phyloP scores from a whole-genome alignment of 2,113 vertebrate genomes.

The Anolis carolinensis region DNA sequence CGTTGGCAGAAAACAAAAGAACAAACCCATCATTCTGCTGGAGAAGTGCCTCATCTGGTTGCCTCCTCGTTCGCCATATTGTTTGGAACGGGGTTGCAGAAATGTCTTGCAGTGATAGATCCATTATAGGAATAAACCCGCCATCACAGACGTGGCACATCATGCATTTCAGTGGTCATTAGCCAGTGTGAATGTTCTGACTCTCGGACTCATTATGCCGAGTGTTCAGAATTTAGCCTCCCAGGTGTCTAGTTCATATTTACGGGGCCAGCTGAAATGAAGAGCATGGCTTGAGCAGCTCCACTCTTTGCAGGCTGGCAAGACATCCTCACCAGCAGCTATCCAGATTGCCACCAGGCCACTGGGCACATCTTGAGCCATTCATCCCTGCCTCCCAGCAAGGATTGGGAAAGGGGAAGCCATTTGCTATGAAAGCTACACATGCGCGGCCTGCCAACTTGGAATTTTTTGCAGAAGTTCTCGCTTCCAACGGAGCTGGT shows the following conservation, averaged over 20 bases:
- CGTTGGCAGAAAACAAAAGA: neutral
- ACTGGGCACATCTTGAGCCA: slow-evolving; percentile 44
- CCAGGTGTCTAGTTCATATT: slow-evolving; percentile 44
- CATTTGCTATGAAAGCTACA: neutral
- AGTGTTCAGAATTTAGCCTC: slow-evolving; percentile 34
- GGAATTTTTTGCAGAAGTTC: neutral
- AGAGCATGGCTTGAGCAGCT: slow-evolving; percentile 25
- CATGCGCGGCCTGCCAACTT: neutral
- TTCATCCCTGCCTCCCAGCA: accelerated
- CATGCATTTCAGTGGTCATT: neutral
- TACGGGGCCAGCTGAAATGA: slow-evolving; percentile 57
- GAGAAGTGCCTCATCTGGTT: neutral
- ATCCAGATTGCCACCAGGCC: slow-evolving; percentile 10
- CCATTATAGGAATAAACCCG: slow-evolving; percentile 24
- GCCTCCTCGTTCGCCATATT: neutral
- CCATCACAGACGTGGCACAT: neutral
- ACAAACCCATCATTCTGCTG: neutral
- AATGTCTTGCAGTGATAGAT: slow-evolving; percentile 5
- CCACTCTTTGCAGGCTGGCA: slow-evolving; percentile 47
- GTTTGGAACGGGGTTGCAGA: slow-evolving; percentile 28
- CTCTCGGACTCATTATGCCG: slow-evolving; percentile 34
- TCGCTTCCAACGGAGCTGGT: slow-evolving; percentile 7
- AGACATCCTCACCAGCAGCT: neutral
- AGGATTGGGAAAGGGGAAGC: neutral
- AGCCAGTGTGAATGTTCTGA: neutral